A percentile compares a stretch with the other conserved stretches of the same genome.
phyloP scores from a whole-genome alignment of 2,888 invertebrate genomes.

The Eulithis prunata region DNA sequence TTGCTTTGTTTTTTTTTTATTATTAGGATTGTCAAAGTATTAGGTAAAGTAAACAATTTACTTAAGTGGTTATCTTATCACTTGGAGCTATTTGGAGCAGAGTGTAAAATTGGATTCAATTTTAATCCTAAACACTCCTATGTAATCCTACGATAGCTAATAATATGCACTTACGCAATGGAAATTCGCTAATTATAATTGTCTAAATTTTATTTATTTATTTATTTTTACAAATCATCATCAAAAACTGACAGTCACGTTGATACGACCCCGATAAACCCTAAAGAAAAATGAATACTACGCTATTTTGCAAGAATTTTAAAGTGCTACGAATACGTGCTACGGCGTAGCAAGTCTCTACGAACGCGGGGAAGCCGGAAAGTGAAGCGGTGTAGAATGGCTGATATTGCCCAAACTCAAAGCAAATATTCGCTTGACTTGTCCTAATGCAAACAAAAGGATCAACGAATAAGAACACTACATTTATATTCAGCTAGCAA shows the following conservation, averaged over 20 bases:
- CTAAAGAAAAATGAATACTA: background rate
- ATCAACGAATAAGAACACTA: background rate
- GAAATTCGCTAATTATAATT: too few relatives aligned
- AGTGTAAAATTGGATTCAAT: background rate
- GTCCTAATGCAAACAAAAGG: background rate
- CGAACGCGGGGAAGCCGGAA: conserved; percentile 9
- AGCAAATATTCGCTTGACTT: conserved; percentile 17
- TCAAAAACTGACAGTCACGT: too few relatives aligned
- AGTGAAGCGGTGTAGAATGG: conserved; percentile 10
- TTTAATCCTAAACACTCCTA: background rate
- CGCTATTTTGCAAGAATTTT: background rate
- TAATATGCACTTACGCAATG: too few relatives aligned
- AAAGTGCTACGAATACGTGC: conserved; percentile 17
- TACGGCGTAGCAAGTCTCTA: conserved; percentile 21
- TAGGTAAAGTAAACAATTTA: too few relatives aligned
- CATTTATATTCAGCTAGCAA: background rate
- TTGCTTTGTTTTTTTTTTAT: too few relatives aligned
- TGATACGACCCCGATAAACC: too few relatives aligned
- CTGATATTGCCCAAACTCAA: conserved; percentile 12
- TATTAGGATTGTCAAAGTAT: too few relatives aligned
- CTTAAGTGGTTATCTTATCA: too few relatives aligned
- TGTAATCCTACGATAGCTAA: background rate
- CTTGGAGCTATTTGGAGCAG: too few relatives aligned
- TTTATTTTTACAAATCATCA: too few relatives aligned
- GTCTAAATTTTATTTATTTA: too few relatives aligned